Base-by-base conservation (phyloP, 53 echinoderm and acorn worm species). In the Stichopus horrens region DNA sequence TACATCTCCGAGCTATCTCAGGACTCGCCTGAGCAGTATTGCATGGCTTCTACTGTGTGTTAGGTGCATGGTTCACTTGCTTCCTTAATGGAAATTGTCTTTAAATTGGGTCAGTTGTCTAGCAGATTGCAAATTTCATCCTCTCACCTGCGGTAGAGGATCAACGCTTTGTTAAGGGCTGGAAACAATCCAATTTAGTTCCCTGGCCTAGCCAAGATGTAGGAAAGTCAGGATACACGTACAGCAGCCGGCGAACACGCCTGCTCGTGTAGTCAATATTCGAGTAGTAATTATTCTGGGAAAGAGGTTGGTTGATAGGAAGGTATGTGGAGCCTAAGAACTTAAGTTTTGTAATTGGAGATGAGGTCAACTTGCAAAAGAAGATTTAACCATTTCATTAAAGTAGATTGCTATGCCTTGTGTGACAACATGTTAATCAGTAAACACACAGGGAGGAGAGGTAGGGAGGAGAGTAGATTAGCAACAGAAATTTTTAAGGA, bases 81-180 rank as follows among this genome's bases (percentile, higher is more conserved):
- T 63, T 63, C 56, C 55, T 53, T 16, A 19, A 79, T 79, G 52
- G 79, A 63, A 79, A 79, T 79, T 79, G 79, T 55, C 79, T 79
- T 55, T 79, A 53, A 79, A 79, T 79, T 79, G 79, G 79, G 79
- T 79, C 79, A 79, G 56, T 63, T 63, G 63, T 63, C 63, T 63
- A 16, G 16, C 63, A 63, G 63, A 63, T 63, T 63, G 63, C 63
- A 63, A 63, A 63, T 63, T 37, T 63, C 63, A 63, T 10, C 63
- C 10, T 63, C 63, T 63, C 63, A 63, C 63, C 63, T 63, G 63
- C 63, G 16, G 16, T 63, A 16, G 63, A 63, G 16, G 63, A 63
- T 63, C 63, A 63, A 63, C 63, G 63, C 63, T 16, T 16, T 63
- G 63, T 8, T 63, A 63, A 63, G 16, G 16, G 63, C 63, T 63